phyloP scores from a whole-genome alignment of 2,797 vertebrate genomes.

The Liasis olivaceus region DNA sequence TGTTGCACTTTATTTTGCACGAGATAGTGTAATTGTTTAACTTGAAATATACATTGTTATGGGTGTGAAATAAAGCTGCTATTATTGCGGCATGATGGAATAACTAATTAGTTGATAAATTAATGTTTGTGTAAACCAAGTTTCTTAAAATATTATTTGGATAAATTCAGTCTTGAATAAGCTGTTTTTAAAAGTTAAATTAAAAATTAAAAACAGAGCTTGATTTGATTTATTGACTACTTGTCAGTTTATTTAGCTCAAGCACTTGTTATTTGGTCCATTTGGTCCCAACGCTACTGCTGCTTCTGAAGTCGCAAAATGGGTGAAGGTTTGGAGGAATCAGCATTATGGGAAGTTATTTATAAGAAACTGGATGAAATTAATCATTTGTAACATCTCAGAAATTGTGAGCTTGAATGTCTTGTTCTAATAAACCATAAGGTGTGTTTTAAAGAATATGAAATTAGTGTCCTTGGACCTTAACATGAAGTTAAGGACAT shows the following conservation, averaged over 20 bases:
- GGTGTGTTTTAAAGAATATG: background rate
- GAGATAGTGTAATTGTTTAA: background rate
- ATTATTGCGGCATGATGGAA: background rate
- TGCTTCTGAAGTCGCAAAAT: no score
- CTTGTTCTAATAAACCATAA: no score
- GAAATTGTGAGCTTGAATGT: no score
- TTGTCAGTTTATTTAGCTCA: no score
- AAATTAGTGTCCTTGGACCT: no score
- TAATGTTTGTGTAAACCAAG: background rate
- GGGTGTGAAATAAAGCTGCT: background rate
- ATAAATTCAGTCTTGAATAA: background rate
- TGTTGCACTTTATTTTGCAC: background rate
- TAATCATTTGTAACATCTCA: no score
- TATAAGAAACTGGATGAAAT: no score
- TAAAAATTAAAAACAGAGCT: background rate
- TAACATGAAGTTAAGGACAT: no score
- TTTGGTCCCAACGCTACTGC: no score
- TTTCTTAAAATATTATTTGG: background rate
- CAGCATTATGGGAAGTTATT: no score
- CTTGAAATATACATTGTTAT: background rate
- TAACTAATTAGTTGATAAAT: background rate
- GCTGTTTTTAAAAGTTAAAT: background rate
- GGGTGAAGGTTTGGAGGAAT: no score
- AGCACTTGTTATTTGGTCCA: no score
- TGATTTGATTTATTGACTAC: background rate